Conservation (phyloP, 1,140 invertebrate species). For the Cydia amplana region DNA sequence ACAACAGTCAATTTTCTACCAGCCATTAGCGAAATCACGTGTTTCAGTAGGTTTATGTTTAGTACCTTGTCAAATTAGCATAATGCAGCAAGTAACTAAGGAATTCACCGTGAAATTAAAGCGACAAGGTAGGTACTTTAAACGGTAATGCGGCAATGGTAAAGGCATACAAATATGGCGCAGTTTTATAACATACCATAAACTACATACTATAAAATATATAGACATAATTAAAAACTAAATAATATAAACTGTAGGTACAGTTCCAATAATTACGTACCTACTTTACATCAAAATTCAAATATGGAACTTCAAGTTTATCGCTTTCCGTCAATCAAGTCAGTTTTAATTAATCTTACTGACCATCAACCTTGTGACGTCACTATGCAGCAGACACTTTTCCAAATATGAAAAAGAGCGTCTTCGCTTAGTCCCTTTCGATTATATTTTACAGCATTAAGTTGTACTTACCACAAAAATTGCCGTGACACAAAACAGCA, state of each 20-base stretch:
- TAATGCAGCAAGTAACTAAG: conserved; percentile 9
- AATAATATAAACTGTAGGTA: no score
- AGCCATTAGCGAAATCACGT: background rate
- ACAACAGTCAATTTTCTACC: background rate
- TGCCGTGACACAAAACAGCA: conserved; percentile 90
- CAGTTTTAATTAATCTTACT: background rate
- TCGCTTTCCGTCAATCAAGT: no score
- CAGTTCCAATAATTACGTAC: background rate
- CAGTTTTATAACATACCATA: background rate
- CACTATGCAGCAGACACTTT: background rate
- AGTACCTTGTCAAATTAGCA: conserved; percentile 14
- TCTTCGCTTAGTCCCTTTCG: background rate
- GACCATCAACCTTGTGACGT: conserved; percentile 20
- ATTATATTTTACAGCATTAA: conserved; percentile 29
- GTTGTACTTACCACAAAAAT: conserved; percentile 89
- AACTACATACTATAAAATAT: no score
- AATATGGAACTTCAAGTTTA: background rate
- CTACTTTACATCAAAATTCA: no score
- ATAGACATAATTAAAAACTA: no score
- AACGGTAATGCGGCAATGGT: background rate
- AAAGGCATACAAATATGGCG: background rate
- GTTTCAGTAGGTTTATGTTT: background rate
- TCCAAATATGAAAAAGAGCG: background rate
- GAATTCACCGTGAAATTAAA: conserved; percentile 9
- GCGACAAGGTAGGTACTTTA: background rate